Evolutionary conservation across 2,888 invertebrate genomes (phyloP).

Genomic region (Quadroppia sp.): DNA sequence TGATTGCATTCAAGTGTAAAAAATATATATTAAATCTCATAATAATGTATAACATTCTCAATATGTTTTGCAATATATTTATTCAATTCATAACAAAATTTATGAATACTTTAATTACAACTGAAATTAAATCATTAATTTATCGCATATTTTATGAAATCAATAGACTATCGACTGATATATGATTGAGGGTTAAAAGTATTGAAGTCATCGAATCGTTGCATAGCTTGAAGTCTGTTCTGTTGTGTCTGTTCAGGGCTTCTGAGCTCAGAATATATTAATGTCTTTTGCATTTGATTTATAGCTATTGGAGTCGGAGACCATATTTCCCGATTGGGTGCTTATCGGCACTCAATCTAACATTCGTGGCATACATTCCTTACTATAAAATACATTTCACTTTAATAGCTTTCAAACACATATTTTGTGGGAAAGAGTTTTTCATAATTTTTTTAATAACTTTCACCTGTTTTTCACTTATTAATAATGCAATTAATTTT

Average conservation of each 20-base stretch:
- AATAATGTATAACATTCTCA: too few species aligned
- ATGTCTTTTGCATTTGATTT: neutral
- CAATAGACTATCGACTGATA: neutral
- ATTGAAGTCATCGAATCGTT: slow-evolving; percentile 1
- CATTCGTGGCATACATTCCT: slow-evolving; percentile 1
- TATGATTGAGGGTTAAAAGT: neutral
- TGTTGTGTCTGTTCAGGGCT: neutral
- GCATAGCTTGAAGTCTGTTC: slow-evolving; percentile 1
- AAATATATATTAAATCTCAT: neutral
- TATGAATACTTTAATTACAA: neutral
- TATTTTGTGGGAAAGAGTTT: neutral
- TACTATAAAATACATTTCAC: neutral
- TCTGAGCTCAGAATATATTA: neutral
- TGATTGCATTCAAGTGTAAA: neutral
- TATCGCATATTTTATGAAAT: neutral
- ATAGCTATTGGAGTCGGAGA: neutral
- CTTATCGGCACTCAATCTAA: neutral
- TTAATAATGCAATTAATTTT: too few species aligned
- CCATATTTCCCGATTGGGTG: neutral
- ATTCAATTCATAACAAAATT: neutral
- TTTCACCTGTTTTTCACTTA: slow-evolving; percentile 4
- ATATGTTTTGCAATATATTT: neutral
- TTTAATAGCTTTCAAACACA: neutral
- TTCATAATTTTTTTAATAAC: neutral
- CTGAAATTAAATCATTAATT: too few species aligned